These are phyloP conservation scores for Calycopis cecrops DNA, from an alignment of 1,140 invertebrate genomes.

Conservation along the genomic window DNA sequence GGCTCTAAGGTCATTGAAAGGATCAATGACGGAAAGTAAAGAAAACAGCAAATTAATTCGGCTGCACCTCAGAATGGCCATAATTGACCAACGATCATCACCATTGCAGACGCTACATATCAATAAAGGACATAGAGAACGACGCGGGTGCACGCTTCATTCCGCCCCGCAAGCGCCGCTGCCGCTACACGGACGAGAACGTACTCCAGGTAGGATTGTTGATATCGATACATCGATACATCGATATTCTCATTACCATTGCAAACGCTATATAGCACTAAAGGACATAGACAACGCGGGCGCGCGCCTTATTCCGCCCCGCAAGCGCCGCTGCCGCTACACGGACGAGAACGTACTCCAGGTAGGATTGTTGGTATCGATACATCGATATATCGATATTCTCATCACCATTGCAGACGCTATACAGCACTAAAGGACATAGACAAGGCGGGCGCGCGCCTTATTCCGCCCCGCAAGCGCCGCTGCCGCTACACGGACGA, in stretches of 20 bases:
- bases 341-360: slow-evolving; percentile 78
- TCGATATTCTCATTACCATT: slow-evolving; percentile 19
- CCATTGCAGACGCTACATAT: slow-evolving; percentile 67
- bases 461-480: slow-evolving; percentile 74
- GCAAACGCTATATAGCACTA: slow-evolving; percentile 74
- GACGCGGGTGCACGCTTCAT: slow-evolving; percentile 75
- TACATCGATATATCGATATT: too few species aligned
- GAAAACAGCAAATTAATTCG: too few species aligned
- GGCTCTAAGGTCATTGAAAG: too few species aligned
- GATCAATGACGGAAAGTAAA: too few species aligned
- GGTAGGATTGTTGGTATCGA: too few species aligned
- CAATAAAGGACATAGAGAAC: slow-evolving; percentile 78
- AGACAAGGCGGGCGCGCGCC: slow-evolving; percentile 75
- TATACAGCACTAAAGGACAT: slow-evolving; percentile 76
- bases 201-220: too few species aligned
- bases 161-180: slow-evolving; percentile 75
- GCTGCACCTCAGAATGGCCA: too few species aligned
- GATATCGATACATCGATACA: too few species aligned
- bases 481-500: slow-evolving; percentile 81
- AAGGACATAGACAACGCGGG: slow-evolving; percentile 77
- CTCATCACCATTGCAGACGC: slow-evolving; percentile 51
- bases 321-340: slow-evolving; percentile 78
- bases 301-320: slow-evolving; percentile 73
- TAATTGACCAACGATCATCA: too few species aligned
- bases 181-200: slow-evolving; percentile 80